A percentile compares a stretch with the other conserved stretches of the same genome.
These are phyloP conservation scores for Desoria tigrina DNA, from an alignment of 2,888 invertebrate species.

Conservation along the genomic window DNA sequence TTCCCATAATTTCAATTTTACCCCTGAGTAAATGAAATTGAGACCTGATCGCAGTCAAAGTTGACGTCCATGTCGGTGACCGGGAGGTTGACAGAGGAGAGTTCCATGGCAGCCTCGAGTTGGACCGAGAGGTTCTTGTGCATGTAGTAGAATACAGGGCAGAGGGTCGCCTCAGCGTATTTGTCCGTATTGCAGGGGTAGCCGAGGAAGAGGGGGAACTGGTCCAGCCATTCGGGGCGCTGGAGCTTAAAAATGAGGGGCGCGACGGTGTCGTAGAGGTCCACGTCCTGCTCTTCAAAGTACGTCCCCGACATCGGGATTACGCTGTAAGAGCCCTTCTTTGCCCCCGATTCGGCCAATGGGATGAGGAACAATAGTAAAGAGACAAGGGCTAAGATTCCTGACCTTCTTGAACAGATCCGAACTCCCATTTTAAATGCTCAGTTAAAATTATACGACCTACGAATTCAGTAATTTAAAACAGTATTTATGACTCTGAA, in stretches of 20 bases:
- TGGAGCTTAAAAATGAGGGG: background rate
- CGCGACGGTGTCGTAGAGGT: background rate
- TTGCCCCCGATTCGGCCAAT: too few species aligned
- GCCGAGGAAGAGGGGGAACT: slow-evolving; percentile 9
- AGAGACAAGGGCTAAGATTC: too few species aligned
- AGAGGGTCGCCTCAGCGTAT: slow-evolving; percentile 4
- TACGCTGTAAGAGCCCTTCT: background rate
- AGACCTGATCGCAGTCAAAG: slow-evolving; percentile 1
- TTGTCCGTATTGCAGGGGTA: slow-evolving; percentile 7
- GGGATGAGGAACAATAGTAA: too few species aligned
- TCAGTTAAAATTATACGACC: too few species aligned
- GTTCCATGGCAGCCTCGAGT: slow-evolving; percentile 1
- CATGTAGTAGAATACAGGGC: slow-evolving; percentile 8
- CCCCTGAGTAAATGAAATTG: too few species aligned
- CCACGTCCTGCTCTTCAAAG: slow-evolving; percentile 10
- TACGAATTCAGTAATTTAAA: too few species aligned
- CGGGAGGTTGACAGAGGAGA: background rate
- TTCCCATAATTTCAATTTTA: too few species aligned
- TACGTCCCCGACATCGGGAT: slow-evolving; percentile 15
- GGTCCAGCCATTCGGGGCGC: background rate
- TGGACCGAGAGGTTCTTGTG: background rate
- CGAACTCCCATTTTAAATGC: too few species aligned
- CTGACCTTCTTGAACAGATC: too few species aligned
- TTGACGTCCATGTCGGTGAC: background rate
- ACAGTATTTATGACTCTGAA: too few species aligned